Evolutionary conservation across 2,113 vertebrate species (phyloP).

Genomic region (Brachyistius frenatus): DNA sequence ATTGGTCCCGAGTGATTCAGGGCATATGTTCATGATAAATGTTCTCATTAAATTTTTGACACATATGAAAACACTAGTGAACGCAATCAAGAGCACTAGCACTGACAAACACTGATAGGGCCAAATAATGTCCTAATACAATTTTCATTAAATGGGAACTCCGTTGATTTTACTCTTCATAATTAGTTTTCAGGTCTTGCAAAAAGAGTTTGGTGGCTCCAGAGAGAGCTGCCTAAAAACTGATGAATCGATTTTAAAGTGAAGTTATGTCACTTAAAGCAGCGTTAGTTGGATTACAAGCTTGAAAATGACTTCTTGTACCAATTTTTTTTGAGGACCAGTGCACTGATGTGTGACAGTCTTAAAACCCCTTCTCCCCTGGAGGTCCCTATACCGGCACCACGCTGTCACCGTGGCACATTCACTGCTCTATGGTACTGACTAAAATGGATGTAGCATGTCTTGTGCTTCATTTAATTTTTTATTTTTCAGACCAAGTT

Average conservation of each 20-base stretch:
- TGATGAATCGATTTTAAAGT: too few relatives aligned
- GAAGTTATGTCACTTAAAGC: too few relatives aligned
- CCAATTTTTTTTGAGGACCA: neutral
- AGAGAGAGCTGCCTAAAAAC: too few relatives aligned
- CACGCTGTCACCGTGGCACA: neutral
- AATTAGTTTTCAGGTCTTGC: neutral
- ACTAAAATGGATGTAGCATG: too few relatives aligned
- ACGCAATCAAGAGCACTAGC: slow-evolving; percentile 31
- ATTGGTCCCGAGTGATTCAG: slow-evolving; percentile 49
- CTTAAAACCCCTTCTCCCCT: neutral
- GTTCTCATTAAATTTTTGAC: slow-evolving; percentile 39
- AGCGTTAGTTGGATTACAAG: too few relatives aligned
- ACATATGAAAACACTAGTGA: slow-evolving; percentile 23
- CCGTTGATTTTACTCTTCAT: neutral
- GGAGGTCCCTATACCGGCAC: neutral
- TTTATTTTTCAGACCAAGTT: too few relatives aligned
- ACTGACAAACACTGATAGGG: slow-evolving; percentile 17
- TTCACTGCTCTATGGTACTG: neutral
- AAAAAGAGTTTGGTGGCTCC: too few relatives aligned
- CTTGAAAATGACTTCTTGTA: neutral
- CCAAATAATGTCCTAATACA: slow-evolving; percentile 15
- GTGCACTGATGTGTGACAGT: neutral
- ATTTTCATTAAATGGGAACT: slow-evolving; percentile 1
- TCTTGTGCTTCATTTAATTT: too few relatives aligned
- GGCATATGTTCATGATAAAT: slow-evolving; percentile 31